A percentile compares a stretch with the other conserved stretches of the same genome.
These are phyloP conservation scores for Sebastiscus albofasciatus DNA, from an alignment of 2,797 vertebrate genomes.

Conservation along the genomic window DNA sequence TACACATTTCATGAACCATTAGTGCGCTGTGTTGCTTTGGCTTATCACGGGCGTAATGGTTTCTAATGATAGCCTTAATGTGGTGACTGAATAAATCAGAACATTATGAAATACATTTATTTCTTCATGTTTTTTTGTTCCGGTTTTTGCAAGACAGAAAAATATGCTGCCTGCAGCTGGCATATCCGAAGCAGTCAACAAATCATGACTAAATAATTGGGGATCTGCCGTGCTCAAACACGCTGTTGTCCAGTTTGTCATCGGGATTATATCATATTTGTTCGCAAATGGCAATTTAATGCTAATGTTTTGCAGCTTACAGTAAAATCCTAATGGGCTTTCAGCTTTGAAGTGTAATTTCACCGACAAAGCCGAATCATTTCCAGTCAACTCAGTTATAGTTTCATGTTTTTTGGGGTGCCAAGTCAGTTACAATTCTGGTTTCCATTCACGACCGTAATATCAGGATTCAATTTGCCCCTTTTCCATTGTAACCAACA, in stretches of 20 bases:
- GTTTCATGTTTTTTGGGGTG: constrained; percentile 52
- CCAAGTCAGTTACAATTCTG: constrained; percentile 39
- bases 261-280: constrained; percentile 68
- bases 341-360: constrained; percentile 64
- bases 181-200: constrained; percentile 24
- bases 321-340: constrained; percentile 57
- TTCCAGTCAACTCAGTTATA: constrained; percentile 44
- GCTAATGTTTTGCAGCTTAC: constrained; percentile 64
- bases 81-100: constrained; percentile 47
- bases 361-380: constrained; percentile 46
- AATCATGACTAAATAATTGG: constrained; percentile 55
- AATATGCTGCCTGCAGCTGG: constrained; percentile 33
- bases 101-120: constrained; percentile 45
- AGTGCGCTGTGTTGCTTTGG: constrained; percentile 19
- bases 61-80: constrained; percentile 42
- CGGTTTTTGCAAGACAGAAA: constrained; percentile 16
- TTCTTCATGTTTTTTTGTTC: constrained; percentile 9
- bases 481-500: constrained; percentile 24
- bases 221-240: constrained; percentile 47
- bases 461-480: constrained; percentile 61
- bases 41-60: constrained; percentile 39
- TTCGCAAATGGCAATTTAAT: constrained; percentile 67
- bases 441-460: constrained; percentile 37
- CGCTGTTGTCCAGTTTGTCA: constrained; percentile 55
- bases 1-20: constrained; percentile 35